phyloP scores from a whole-genome alignment of 2,888 invertebrate genomes.

The Drosophila crucigera region DNA sequence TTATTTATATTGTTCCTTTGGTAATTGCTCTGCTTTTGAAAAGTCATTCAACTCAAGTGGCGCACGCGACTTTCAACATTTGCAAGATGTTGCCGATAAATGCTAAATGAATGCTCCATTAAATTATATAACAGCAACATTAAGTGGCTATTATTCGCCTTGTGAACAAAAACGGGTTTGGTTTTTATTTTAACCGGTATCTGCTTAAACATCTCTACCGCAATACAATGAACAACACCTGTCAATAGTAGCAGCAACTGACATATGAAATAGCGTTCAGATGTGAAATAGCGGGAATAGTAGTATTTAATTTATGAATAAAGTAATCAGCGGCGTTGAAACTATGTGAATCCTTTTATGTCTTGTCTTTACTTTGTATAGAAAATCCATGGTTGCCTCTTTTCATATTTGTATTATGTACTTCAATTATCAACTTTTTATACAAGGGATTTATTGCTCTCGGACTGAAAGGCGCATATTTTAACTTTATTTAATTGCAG shows the following conservation, averaged over 20 bases:
- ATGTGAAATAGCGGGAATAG: background rate
- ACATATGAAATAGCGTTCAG: slow-evolving; percentile 7
- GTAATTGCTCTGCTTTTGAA: background rate
- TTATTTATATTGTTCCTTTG: background rate
- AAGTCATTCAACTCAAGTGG: slow-evolving; percentile 44
- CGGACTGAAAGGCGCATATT: background rate
- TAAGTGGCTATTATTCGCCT: slow-evolving; percentile 60
- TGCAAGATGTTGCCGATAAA: slow-evolving; percentile 33
- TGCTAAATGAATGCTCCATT: slow-evolving; percentile 49
- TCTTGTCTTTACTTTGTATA: background rate
- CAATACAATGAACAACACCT: background rate
- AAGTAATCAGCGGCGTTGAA: background rate
- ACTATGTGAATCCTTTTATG: background rate
- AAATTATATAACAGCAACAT: slow-evolving; percentile 47
- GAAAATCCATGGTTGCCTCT: background rate
- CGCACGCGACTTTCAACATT: slow-evolving; percentile 54
- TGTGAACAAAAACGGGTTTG: slow-evolving; percentile 44
- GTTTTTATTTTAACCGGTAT: slow-evolving; percentile 28
- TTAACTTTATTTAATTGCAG: slow-evolving; percentile 20
- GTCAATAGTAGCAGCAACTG: background rate
- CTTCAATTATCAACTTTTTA: background rate
- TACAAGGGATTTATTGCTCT: too few species aligned
- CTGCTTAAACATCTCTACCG: slow-evolving; percentile 1
- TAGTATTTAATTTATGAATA: background rate
- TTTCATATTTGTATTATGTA: background rate